Percentiles rank a stretch among this genome's conserved stretches.
phyloP scores from a whole-genome alignment of 2,797 vertebrate species.

The Myotis planiceps region DNA sequence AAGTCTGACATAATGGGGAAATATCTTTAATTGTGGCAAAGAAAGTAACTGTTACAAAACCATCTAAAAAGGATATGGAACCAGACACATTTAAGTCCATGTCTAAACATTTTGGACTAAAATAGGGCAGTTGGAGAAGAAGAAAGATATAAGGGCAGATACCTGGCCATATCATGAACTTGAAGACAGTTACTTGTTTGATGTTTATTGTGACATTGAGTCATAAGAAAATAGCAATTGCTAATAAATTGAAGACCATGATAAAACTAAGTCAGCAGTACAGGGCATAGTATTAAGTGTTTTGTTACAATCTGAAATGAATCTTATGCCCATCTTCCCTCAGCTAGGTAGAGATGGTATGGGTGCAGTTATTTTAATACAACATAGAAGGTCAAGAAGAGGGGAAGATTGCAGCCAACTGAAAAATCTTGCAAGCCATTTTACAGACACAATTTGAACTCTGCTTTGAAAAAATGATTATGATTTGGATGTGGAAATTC shows the following conservation, averaged over 20 bases:
- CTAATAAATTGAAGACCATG: not conserved
- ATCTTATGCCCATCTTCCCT: not conserved
- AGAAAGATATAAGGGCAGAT: not conserved
- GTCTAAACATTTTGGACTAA: conserved; percentile 6
- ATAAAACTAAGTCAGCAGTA: not conserved
- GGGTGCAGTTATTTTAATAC: not conserved
- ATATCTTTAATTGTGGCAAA: not conserved
- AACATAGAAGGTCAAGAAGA: not conserved
- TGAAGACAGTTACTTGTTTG: not conserved
- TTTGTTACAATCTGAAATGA: not conserved
- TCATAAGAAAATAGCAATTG: conserved; percentile 30
- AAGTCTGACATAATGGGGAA: not conserved
- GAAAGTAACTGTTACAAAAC: not conserved
- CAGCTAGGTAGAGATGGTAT: not conserved
- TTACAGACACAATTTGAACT: not conserved
- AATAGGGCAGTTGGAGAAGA: conserved; percentile 9
- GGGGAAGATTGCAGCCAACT: not conserved
- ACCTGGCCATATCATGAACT: not conserved
- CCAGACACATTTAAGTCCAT: not conserved
- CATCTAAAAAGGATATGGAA: not conserved
- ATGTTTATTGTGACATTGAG: not conserved
- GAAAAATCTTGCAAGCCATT: not conserved
- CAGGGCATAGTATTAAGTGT: not conserved
- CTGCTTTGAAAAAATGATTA: not conserved
- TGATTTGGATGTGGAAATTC: not conserved